phyloP scores from a whole-genome alignment of 2,113 vertebrate species.

The Semnornis frantzii region DNA sequence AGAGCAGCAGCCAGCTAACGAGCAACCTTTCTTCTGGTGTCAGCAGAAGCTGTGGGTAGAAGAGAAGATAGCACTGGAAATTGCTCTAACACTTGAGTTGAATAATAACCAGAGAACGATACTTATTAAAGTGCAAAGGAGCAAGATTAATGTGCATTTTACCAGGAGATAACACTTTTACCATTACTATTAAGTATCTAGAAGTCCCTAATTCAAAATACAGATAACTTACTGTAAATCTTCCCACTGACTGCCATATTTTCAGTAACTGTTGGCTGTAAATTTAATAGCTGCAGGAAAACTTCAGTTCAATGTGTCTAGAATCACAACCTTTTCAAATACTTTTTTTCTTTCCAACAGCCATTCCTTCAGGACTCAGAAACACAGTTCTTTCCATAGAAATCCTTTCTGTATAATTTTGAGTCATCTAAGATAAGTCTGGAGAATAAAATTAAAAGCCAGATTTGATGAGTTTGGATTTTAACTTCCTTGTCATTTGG shows the following conservation, averaged over 20 bases:
- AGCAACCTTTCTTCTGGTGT: background rate
- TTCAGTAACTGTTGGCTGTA: background rate
- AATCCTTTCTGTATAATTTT: constrained; percentile 7
- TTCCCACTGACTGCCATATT: background rate
- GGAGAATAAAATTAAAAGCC: constrained; percentile 41
- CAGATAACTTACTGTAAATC: constrained; percentile 7
- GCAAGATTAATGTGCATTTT: constrained; percentile 45
- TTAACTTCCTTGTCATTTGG: constrained; percentile 35
- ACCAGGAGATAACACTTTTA: background rate
- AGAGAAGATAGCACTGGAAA: background rate
- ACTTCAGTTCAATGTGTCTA: background rate
- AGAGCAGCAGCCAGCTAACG: background rate
- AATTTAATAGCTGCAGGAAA: constrained; percentile 16
- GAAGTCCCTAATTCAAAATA: constrained; percentile 47
- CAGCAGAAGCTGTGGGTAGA: background rate
- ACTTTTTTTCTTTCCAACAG: background rate
- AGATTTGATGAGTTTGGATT: constrained; percentile 38
- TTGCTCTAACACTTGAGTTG: background rate
- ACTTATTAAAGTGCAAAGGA: background rate
- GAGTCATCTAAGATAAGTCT: constrained; percentile 19
- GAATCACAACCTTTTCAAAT: background rate
- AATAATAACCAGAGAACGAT: constrained; percentile 11
- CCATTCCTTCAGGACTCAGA: background rate
- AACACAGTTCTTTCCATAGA: background rate
- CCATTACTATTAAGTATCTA: constrained; percentile 37